Evolutionary conservation across 2,888 invertebrate genomes (phyloP).

Genomic region (Pachycephus smyrnensis): DNA sequence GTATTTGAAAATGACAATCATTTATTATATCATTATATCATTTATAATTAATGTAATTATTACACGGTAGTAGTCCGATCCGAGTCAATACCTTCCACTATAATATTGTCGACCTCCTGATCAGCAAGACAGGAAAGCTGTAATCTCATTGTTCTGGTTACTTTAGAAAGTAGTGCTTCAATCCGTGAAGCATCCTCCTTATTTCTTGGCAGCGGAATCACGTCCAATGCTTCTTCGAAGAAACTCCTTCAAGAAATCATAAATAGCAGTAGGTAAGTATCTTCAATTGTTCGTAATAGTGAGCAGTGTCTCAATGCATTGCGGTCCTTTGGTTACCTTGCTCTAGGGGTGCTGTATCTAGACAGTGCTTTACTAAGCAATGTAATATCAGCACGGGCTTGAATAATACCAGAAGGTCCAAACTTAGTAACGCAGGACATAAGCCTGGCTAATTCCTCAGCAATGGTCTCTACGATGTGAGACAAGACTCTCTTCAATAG

Average conservation of each 20-base stretch:
- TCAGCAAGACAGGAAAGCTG: conserved; percentile 58
- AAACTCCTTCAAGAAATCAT: conserved; percentile 71
- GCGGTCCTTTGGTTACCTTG: conserved; percentile 70
- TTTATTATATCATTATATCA: background rate
- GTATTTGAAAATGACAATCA: background rate
- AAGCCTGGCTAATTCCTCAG: conserved; percentile 90
- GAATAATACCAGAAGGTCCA: conserved; percentile 78
- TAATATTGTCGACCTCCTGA: conserved; percentile 1
- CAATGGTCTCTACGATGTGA: conserved; percentile 90
- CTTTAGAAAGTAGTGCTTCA: conserved; percentile 57
- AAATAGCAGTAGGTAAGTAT: background rate
- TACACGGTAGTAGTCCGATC: background rate
- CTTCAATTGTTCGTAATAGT: conserved; percentile 16
- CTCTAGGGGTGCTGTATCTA: conserved; percentile 75
- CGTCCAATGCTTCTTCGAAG: conserved; percentile 84
- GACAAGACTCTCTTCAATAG: conserved; percentile 80
- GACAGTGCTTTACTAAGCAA: conserved; percentile 76
- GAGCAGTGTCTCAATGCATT: background rate
- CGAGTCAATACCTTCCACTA: background rate
- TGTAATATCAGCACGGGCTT: conserved; percentile 83
- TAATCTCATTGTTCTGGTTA: conserved; percentile 56
- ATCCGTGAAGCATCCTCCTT: conserved; percentile 69
- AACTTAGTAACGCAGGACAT: conserved; percentile 83
- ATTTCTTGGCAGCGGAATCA: conserved; percentile 76
- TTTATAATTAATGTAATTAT: background rate